Evolutionary conservation across 2,888 invertebrate species (phyloP), one percentile per base, ranked within the genome.

Genomic region (Bhutanitis thaidina): DNA sequence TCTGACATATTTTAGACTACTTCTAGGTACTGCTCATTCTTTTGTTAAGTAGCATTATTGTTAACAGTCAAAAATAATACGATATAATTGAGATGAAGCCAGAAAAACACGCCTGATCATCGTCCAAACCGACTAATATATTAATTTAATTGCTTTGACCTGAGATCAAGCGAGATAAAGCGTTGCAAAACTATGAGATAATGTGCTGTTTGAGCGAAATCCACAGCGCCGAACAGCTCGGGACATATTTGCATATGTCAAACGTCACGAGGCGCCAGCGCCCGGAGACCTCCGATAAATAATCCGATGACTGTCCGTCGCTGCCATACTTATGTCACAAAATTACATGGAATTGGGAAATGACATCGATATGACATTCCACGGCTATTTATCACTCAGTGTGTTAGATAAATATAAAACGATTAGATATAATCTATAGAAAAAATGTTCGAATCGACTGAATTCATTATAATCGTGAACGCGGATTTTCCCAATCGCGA

Each of bases 331-430:
- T 41, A 36, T 49, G 49, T 41, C 41, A 41, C 36, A 49, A 48
- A 16, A 49, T 49, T 49, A n/a, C 36, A 15, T 29, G 36, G 36
- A 43, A 36, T 49, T 49, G 41, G 49, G 49, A 49, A 49, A 49
- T 34, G 5, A 29, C 8, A 27, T 34, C 37, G 10, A 13, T 25
- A 2, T 25, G 27, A 9, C n/a, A 15, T 15, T 29, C 15, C 40
- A 15, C 29, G 13, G 7, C 12, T 43, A 7, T 12, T 49, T 34
- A 43, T 49, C 48, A 12, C 16, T 15, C 15, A 7, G 7, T 30
- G 4, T 12, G 2, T 20, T 20, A 25, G 39, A 47, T 47, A 47
- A 46, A 12, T 10, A 12, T 15, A 20, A 27, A 27, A 1, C 27
- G 8, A 7, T 27, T 27, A 27, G 8, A 27, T 27, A 27, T 27